A percentile compares a stretch with the other conserved stretches of the same genome.
phyloP scores from a whole-genome alignment of 2,113 vertebrate species.

The Vicugna pacos region DNA sequence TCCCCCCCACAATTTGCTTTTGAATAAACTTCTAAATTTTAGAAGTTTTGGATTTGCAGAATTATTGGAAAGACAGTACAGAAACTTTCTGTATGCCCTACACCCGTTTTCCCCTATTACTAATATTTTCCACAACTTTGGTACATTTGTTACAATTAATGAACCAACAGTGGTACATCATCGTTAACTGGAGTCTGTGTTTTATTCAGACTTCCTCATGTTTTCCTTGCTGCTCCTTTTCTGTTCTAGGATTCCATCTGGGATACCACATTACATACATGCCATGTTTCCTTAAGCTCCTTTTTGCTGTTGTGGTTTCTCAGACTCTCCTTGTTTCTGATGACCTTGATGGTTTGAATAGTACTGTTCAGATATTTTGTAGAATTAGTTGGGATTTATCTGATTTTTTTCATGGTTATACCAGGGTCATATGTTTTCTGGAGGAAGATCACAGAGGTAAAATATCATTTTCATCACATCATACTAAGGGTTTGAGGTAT shows the following conservation, averaged over 20 bases:
- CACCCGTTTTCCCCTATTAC: not conserved
- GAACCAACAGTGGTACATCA: not conserved
- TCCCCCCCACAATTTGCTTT: not conserved
- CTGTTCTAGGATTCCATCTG: not conserved
- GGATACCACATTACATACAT: not conserved
- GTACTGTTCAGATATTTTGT: not conserved
- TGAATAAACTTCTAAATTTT: not conserved
- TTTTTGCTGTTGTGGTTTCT: not conserved
- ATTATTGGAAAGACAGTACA: not conserved
- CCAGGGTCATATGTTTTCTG: not conserved
- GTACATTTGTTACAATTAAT: not conserved
- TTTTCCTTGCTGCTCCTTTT: not conserved
- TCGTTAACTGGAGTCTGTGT: not conserved
- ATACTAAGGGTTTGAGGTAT: not conserved
- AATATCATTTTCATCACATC: not conserved
- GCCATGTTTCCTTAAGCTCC: not conserved
- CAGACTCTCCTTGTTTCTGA: not conserved
- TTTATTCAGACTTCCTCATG: not conserved
- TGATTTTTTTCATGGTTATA: conserved; percentile 35
- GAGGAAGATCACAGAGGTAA: not conserved
- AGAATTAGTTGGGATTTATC: not conserved
- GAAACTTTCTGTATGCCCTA: not conserved
- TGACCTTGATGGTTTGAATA: not conserved
- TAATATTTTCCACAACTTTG: not conserved
- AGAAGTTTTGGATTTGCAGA: conserved; percentile 7